Base-by-base conservation (phyloP, 2,797 vertebrate species). In the Etheostoma perlongum region DNA sequence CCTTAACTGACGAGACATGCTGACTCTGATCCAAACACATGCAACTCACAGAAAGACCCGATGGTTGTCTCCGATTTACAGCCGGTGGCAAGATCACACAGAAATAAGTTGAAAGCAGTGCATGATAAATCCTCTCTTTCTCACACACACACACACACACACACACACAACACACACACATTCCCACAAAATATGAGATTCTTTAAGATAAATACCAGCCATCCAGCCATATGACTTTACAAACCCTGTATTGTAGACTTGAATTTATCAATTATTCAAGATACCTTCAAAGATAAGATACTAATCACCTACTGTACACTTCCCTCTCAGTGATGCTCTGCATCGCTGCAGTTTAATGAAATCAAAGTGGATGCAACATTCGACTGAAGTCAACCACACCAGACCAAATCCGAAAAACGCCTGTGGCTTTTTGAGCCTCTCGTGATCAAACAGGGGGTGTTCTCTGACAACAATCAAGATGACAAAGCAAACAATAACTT, bases 401-500 rank as follows among this genome's bases (percentile, higher is more conserved):
- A 75, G 57, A 68, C 53, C 16, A 7, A 23, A 63, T 30, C 49
- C 21, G 48, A 40, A 27, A 57, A 70, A 67, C 13, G 2, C n/a
- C 67, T 60, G 76, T 1, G 64, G 78, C 6, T 33, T 80, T 80
- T 72, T 11, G 42, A 84, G 60, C 70, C 52, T 57, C 15, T 48
- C 1, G 0, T 84, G 71, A 79, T 79, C 72, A 49, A 73, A 83
- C 19, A 2, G 11, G 3, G 14, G 25, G 4, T 16, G 19, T 74
- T 79, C 18, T 48, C 27, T 14, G 23, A 69, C 33, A 71, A 80
- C 80, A 79, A 78, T 68, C 55, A 74, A 27, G 18, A 57, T 25
- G 57, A 73, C 67, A 71, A 81, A 57, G 72, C 54, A 70, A 51
- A 69, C 69, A 60, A 23, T 67, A 40, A 74, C 63, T 54, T 74